These are phyloP conservation scores for Spongilla lacustris DNA, from an alignment of 37 sponge, comb jelly and placozoan species.

Conservation along the genomic window DNA sequence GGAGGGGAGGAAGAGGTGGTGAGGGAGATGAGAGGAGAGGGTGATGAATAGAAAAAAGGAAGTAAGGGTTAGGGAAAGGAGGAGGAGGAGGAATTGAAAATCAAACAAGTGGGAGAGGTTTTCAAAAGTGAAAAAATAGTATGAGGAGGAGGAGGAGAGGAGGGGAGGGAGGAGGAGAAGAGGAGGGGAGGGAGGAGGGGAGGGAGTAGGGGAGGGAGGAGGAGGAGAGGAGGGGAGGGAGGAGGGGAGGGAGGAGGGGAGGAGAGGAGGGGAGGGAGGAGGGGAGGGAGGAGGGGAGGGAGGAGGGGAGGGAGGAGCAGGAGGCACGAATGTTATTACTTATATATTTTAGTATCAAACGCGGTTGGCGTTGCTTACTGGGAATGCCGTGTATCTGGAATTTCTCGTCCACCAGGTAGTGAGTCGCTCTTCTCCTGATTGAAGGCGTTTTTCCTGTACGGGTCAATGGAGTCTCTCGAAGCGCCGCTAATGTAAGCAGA, in stretches of 20 bases:
- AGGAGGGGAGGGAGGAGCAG: neutral
- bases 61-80: neutral
- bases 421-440: constrained; percentile 87
- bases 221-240: neutral
- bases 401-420: constrained; percentile 67
- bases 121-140: no score
- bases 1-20: neutral
- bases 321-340: no score
- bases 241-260: neutral
- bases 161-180: no score
- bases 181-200: neutral
- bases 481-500: neutral
- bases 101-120: no score
- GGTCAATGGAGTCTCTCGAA: neutral
- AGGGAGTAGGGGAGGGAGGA: neutral
- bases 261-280: neutral
- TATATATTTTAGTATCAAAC: no score
- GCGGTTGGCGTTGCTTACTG: neutral
- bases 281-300: neutral
- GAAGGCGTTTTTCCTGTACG: constrained; percentile 70
- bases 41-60: no score
- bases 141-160: neutral
- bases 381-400: constrained; percentile 82
- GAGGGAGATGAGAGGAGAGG: neutral
- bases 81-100: no score